Conservation (phyloP, 1,140 invertebrate species). For the Caenorhabditis inopinata region DNA sequence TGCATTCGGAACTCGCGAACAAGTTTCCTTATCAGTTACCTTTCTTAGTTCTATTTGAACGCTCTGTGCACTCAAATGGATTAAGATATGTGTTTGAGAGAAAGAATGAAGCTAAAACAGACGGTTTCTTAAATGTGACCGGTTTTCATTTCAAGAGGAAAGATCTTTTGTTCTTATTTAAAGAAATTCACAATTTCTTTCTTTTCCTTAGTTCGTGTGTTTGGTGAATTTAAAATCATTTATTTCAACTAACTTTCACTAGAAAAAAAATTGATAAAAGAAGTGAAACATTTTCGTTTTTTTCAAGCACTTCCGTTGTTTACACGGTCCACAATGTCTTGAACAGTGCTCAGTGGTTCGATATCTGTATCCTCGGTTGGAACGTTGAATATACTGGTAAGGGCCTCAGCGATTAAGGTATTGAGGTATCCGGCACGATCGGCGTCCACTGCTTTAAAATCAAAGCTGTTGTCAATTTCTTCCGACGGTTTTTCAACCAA, state of each 20-base stretch:
- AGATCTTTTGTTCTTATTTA: no score
- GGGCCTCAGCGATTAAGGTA: not conserved
- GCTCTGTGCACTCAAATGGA: no score
- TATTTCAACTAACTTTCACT: no score
- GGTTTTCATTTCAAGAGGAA: no score
- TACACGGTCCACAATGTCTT: not conserved
- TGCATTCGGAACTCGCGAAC: not conserved
- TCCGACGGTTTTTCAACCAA: not conserved
- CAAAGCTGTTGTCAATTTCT: not conserved
- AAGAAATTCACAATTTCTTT: no score
- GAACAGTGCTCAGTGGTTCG: not conserved
- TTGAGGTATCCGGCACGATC: conserved; percentile 7
- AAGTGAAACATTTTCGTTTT: no score
- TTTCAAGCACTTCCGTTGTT: not conserved
- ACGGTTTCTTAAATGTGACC: not conserved
- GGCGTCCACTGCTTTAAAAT: not conserved
- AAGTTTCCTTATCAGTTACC: conserved; percentile 9
- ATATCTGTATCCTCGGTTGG: not conserved
- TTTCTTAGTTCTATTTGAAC: not conserved
- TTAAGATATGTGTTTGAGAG: no score
- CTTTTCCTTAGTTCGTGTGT: no score
- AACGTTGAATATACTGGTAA: not conserved
- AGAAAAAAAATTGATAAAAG: no score
- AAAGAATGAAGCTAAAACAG: no score
- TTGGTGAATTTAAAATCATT: no score